These are phyloP conservation scores for Drosophila anceps DNA, from an alignment of 2,888 invertebrate genomes.

Conservation along the genomic window DNA sequence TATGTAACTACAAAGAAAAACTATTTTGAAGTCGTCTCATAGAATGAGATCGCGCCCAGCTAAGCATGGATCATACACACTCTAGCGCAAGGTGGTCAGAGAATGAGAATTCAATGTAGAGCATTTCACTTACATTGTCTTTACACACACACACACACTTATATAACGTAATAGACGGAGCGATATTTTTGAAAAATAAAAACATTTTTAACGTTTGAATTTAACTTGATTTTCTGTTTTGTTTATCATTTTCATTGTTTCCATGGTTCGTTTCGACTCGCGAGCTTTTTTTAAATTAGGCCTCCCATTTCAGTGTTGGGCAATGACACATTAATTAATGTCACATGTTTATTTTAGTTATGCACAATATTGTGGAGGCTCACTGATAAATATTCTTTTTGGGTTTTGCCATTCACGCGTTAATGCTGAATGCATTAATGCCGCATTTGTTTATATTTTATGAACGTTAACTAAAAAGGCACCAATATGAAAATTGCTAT, in stretches of 20 bases:
- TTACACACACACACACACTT: slow-evolving; percentile 53
- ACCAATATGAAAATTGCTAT: slow-evolving; percentile 94
- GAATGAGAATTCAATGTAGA: slow-evolving; percentile 62
- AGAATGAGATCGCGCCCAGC: slow-evolving; percentile 59
- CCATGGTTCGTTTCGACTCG: not conserved
- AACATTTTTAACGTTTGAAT: slow-evolving; percentile 74
- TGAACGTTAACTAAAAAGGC: slow-evolving; percentile 12
- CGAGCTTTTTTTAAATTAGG: not conserved
- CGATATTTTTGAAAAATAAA: slow-evolving; percentile 78
- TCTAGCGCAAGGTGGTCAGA: slow-evolving; percentile 56
- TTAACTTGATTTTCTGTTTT: not conserved
- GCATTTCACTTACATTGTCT: slow-evolving; percentile 72
- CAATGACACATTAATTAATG: not conserved
- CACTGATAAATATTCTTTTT: not conserved
- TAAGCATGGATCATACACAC: slow-evolving; percentile 33
- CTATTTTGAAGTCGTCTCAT: slow-evolving; percentile 59
- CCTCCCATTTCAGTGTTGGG: slow-evolving; percentile 14
- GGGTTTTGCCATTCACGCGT: slow-evolving; percentile 16
- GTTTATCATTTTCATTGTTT: not conserved
- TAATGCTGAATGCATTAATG: not conserved
- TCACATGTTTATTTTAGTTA: not conserved
- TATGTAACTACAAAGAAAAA: slow-evolving; percentile 58
- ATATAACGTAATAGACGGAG: slow-evolving; percentile 67
- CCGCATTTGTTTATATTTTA: slow-evolving; percentile 43
- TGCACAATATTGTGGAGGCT: not conserved